Evolutionary conservation across 2,888 invertebrate species (phyloP), one percentile per base, ranked within the genome.

Genomic region (Saturnia japonica): DNA sequence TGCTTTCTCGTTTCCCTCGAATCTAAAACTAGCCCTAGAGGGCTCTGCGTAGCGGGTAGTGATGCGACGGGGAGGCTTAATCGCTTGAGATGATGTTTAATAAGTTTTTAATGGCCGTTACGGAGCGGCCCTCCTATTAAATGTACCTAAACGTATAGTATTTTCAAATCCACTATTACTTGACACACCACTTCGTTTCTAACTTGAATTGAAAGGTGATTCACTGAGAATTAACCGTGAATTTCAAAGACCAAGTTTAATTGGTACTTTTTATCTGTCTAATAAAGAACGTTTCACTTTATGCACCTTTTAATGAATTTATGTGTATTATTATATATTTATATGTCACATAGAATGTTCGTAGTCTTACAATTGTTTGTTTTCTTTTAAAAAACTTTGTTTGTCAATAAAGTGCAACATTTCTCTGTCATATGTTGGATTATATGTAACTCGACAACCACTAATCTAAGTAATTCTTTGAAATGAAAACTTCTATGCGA

Each of bases 81-180:
- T 95, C 95, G 95, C 93, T 89, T 90, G 95, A 94, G 95, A 95
- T 95, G 95, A 95, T 95, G 95, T 95, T 95, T 95, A 95, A 95
- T 95, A 95, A 95, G 94, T 95, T 95, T 95, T 95, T 95, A 95
- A 95, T 95, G 94, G 95, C 94, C 88, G 88, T 90, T 87, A 88
- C 89, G 90, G 84, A 81, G 84, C 84, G 86, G 83, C 80, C 86
- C 84, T 84, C 75, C 88, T 89, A 85, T 91, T 90, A 92, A 88
- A 85, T 85, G 80, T 82, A 80, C 82, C 87, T 84, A 81, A 87
- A 89, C 85, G 81, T 85, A 85, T 80, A 83, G 83, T 78, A 83
- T 82, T 83, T 81, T 82, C 82, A 77, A 74, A 73, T 82, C 87
- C 86, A 84, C 71, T 76, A 73, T 77, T 74, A 75, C 73, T 70